A percentile compares a stretch with the other conserved stretches of the same genome.
phyloP scores from a whole-genome alignment of 1,140 invertebrate species.

The Scaptomyza hsui region DNA sequence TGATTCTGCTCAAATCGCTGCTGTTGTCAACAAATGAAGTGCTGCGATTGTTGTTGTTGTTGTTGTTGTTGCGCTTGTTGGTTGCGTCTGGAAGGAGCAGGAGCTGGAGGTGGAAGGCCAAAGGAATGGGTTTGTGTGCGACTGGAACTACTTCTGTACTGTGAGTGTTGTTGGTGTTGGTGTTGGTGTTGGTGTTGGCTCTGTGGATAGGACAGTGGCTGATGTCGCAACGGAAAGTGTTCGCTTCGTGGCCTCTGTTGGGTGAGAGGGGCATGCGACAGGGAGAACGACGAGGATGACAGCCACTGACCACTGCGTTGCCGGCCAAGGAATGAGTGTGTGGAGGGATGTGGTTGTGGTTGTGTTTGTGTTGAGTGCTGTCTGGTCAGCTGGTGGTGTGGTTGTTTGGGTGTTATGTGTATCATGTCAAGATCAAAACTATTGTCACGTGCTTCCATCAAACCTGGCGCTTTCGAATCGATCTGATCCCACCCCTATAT shows the following conservation, averaged over 20 bases:
- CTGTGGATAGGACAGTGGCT: slow-evolving; percentile 64
- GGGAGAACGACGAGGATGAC: slow-evolving; percentile 50
- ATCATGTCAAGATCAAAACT: slow-evolving; percentile 79
- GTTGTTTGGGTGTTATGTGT: slow-evolving; percentile 37
- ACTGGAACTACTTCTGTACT: slow-evolving; percentile 23
- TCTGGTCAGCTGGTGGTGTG: slow-evolving; percentile 24
- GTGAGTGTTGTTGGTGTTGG: slow-evolving; percentile 5
- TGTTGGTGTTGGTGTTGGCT: slow-evolving; percentile 14
- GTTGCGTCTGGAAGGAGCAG: slow-evolving; percentile 12
- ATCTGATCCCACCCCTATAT: slow-evolving; percentile 84
- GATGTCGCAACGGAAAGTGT: slow-evolving; percentile 68
- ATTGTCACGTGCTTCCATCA: slow-evolving; percentile 79
- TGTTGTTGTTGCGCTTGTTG: neutral
- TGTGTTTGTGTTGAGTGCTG: slow-evolving; percentile 39
- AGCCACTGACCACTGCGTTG: slow-evolving; percentile 60
- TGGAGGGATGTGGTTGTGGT: slow-evolving; percentile 19
- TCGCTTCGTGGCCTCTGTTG: slow-evolving; percentile 48
- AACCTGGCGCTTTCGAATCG: slow-evolving; percentile 81
- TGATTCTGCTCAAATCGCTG: slow-evolving; percentile 23
- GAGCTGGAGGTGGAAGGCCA: slow-evolving; percentile 18
- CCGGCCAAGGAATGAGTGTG: slow-evolving; percentile 34
- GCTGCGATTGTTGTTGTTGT: slow-evolving; percentile 39
- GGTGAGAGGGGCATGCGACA: slow-evolving; percentile 40
- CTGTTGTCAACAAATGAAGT: slow-evolving; percentile 52
- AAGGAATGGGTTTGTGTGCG: slow-evolving; percentile 10